Evolutionary conservation across 2,797 vertebrate genomes (phyloP).

Genomic region (Mormyrops attenuatus): DNA sequence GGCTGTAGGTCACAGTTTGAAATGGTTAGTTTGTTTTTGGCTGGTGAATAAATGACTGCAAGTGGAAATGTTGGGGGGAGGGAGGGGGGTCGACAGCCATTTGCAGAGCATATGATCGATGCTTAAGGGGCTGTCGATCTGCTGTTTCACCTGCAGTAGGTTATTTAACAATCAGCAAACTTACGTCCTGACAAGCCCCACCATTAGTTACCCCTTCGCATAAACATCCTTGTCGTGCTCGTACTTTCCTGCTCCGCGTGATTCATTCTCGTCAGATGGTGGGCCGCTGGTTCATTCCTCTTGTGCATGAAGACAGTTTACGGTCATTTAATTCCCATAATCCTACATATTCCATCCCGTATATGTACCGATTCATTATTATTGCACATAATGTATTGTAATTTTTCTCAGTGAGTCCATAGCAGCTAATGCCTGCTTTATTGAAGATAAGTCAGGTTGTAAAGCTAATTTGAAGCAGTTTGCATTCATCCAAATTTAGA

Average conservation of each 20-base stretch:
- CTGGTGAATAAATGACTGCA: neutral
- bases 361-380: neutral
- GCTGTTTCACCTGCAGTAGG: constrained; percentile 47
- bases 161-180: constrained; percentile 49
- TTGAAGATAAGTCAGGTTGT: neutral
- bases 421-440: neutral
- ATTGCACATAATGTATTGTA: neutral
- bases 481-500: constrained; percentile 15
- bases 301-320: constrained; percentile 34
- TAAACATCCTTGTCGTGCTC: constrained; percentile 34
- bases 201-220: constrained; percentile 37
- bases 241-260: constrained; percentile 27
- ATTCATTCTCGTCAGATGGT: constrained; percentile 37
- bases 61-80: constrained; percentile 8
- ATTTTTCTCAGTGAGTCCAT: neutral
- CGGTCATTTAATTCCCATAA: constrained; percentile 18
- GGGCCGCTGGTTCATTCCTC: constrained; percentile 29
- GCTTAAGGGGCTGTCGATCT: constrained; percentile 40
- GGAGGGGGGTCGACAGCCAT: constrained; percentile 24
- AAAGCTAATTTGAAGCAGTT: neutral
- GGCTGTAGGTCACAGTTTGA: neutral
- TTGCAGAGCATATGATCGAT: constrained; percentile 41
- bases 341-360: neutral
- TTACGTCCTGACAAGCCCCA: constrained; percentile 35
- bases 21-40: neutral